Evolutionary conservation across 2,888 invertebrate species (phyloP).

Genomic region (Morpho achilles): DNA sequence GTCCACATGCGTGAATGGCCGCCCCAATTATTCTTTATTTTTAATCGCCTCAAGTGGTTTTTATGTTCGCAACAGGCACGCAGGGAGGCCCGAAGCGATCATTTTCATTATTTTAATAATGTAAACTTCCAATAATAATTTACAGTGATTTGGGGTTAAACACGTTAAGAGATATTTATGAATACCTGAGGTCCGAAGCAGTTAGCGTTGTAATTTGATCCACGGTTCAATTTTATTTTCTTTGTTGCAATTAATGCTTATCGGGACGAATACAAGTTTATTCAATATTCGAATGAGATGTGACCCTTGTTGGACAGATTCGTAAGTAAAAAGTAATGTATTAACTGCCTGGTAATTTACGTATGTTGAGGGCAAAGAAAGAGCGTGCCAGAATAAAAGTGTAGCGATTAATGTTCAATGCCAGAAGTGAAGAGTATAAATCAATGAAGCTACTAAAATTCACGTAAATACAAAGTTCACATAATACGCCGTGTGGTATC

Average conservation of each 20-base stretch:
- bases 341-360: not conserved
- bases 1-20: conserved; percentile 78
- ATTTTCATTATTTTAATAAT: conserved; percentile 80
- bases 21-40: conserved; percentile 80
- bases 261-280: conserved; percentile 7
- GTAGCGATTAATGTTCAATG: no score
- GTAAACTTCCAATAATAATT: conserved; percentile 79
- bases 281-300: conserved; percentile 1
- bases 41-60: conserved; percentile 78
- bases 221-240: conserved; percentile 46
- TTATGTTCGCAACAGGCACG: conserved; percentile 76
- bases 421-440: no score
- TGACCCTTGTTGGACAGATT: not conserved
- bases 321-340: not conserved
- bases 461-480: no score
- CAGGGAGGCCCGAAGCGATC: conserved; percentile 72
- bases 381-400: no score
- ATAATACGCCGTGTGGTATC: no score
- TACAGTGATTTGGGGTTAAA: conserved; percentile 78
- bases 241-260: conserved; percentile 27
- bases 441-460: no score
- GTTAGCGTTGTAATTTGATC: conserved; percentile 67
- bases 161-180: conserved; percentile 76
- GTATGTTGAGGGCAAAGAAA: no score
- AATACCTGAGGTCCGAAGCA: conserved; percentile 58